Conservation (phyloP, 2,113 vertebrate species). For the Circaetus gallicus region DNA sequence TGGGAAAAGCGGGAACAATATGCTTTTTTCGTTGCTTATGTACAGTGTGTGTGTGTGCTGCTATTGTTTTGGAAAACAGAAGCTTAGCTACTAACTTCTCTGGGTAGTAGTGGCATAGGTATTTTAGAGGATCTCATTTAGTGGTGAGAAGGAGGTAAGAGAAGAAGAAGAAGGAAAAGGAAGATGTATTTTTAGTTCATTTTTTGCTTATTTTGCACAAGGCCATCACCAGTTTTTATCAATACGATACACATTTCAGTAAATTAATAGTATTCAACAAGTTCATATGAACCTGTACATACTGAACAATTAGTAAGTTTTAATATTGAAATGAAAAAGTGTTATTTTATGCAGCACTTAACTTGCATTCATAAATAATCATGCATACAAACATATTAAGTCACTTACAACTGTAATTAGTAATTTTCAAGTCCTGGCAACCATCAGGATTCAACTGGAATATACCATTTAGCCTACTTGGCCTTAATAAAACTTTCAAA, state of each 20-base stretch:
- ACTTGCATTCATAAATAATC: conserved; percentile 75
- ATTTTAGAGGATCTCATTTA: background rate
- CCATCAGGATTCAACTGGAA: conserved; percentile 69
- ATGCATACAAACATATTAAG: conserved; percentile 79
- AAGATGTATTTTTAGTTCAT: background rate
- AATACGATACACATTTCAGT: background rate
- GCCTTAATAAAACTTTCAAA: conserved; percentile 75
- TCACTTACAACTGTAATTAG: conserved; percentile 74
- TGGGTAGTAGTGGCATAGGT: background rate
- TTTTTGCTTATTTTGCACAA: background rate
- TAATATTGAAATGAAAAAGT: conserved; percentile 46
- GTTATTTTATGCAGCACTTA: conserved; percentile 58
- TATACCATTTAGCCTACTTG: conserved; percentile 71
- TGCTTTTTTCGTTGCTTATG: background rate
- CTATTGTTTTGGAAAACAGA: background rate
- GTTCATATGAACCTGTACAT: conserved; percentile 24
- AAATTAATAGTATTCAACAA: conserved; percentile 36
- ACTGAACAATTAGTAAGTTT: conserved; percentile 20
- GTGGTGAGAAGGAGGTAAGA: background rate
- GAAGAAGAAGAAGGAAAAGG: background rate
- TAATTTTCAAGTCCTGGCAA: conserved; percentile 76
- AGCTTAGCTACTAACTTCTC: background rate
- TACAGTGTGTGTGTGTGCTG: too few species aligned
- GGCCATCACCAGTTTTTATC: background rate
- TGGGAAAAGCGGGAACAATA: background rate